These are phyloP conservation scores for Galagoides demidoff DNA, from an alignment of 2,797 vertebrate genomes.

Conservation along the genomic window DNA sequence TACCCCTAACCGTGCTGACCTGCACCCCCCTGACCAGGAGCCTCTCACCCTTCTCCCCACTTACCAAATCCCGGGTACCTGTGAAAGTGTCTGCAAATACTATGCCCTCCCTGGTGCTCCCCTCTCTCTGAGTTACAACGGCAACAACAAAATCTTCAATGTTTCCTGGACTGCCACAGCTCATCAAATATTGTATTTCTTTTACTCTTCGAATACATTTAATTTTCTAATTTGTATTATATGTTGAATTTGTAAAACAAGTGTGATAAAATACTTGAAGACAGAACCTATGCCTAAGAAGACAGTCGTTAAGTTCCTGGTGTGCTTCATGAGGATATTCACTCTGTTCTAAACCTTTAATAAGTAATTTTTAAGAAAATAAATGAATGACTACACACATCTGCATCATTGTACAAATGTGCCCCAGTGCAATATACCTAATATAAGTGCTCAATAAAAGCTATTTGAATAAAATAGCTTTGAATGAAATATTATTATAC, in stretches of 20 bases:
- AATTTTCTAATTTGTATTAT: constrained; percentile 7
- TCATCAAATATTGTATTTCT: not conserved
- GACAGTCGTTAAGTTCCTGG: not conserved
- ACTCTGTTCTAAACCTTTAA: not conserved
- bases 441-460: not conserved
- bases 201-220: not conserved
- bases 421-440: not conserved
- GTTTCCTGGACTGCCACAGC: not conserved
- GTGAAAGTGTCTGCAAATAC: not conserved
- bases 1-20: not conserved
- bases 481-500: constrained; percentile 12
- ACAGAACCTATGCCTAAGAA: not conserved
- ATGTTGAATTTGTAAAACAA: not conserved
- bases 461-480: constrained; percentile 43
- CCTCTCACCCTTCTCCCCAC: not conserved
- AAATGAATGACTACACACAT: not conserved
- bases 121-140: not conserved
- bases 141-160: not conserved
- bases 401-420: not conserved
- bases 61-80: not conserved
- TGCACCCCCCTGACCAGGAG: not conserved
- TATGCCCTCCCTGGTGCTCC: not conserved
- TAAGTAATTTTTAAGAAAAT: not conserved
- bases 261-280: not conserved
- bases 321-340: not conserved